Evolutionary conservation across 2,888 invertebrate species (phyloP), one percentile per base, ranked within the genome.

Genomic region (Tortricodes alternella): DNA sequence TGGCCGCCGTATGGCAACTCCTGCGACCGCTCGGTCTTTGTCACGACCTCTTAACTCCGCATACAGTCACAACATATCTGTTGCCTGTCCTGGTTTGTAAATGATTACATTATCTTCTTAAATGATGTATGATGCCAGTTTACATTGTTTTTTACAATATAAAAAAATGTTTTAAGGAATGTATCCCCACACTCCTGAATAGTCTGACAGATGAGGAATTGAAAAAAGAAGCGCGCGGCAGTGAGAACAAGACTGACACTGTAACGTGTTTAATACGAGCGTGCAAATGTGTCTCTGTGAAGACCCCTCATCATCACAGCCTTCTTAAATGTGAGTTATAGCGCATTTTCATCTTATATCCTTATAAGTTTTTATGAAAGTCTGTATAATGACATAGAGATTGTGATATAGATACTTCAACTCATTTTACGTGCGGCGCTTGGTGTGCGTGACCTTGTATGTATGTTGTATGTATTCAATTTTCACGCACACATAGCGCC

Each of bases 221-320:
- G 58, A 99, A 99, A 80, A 95, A 97, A 68, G 99, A 99, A 89
- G 97, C 98, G 3, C 97, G 98, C 78, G 92, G 93, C 11, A 96
- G 95, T 76, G 98, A 98, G 85, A 96, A 96, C 62, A 98, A 98
- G 89, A 98, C 97, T 82, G 99, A 99, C 88, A 96, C 97, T 46
- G 95, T 99, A 65, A 97, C 98, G 61, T 96, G 97, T 65, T 96
- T 99, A 79, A 97, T 99, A 62, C 96, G 97, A 87, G 95, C 97
- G 32, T 94, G 97, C 66, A 98, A 98, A 87, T 96, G 95, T 81
- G 93, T 99, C 68, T 96, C 97, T 15, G 94, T 95, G 32, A 94
- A 97, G 69, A 94, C 98, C 59, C 95, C 95, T 0, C 94, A 95
- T 65, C 96, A 96, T 76, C 97, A 98, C 71, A 97, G 85, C 70